phyloP scores from a whole-genome alignment of 2,113 vertebrate genomes.

The human (Homo sapiens) region DNA sequence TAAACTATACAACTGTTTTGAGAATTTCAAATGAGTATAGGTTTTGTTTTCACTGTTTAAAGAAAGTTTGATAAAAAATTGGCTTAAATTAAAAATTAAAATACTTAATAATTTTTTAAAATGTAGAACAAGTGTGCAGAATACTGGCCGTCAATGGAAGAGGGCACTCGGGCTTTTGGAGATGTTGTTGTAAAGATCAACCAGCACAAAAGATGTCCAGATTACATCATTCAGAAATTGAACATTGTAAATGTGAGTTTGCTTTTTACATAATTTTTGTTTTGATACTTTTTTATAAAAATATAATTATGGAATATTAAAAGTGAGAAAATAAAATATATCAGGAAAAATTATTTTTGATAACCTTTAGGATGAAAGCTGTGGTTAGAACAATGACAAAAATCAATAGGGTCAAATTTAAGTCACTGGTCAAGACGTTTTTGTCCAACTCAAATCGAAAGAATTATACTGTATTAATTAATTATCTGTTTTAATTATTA shows the following conservation, averaged over 20 bases:
- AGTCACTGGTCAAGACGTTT: background rate
- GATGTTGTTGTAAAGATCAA: conserved; percentile 91
- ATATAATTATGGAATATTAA: background rate
- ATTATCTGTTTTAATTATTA: too few relatives aligned
- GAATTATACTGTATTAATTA: background rate
- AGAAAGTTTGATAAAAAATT: background rate
- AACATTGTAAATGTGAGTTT: conserved; percentile 90
- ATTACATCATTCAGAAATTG: conserved; percentile 94
- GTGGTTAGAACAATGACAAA: background rate
- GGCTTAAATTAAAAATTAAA: background rate
- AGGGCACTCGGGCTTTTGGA: conserved; percentile 86
- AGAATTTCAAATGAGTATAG: background rate
- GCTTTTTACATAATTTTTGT: background rate
- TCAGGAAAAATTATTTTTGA: background rate
- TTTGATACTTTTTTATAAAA: background rate
- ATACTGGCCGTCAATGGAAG: conserved; percentile 92
- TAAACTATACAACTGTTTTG: background rate
- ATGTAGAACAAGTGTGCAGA: conserved; percentile 94
- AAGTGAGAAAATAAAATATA: background rate
- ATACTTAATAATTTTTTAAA: conserved; percentile 10
- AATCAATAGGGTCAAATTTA: background rate
- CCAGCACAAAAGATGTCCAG: conserved; percentile 89
- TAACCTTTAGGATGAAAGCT: background rate
- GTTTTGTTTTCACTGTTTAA: background rate
- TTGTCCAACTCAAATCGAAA: background rate